Percentiles rank a stretch among this genome's conserved stretches.
Conservation (phyloP, 1,140 invertebrate species). For the Dinothrombium tinctorium region DNA sequence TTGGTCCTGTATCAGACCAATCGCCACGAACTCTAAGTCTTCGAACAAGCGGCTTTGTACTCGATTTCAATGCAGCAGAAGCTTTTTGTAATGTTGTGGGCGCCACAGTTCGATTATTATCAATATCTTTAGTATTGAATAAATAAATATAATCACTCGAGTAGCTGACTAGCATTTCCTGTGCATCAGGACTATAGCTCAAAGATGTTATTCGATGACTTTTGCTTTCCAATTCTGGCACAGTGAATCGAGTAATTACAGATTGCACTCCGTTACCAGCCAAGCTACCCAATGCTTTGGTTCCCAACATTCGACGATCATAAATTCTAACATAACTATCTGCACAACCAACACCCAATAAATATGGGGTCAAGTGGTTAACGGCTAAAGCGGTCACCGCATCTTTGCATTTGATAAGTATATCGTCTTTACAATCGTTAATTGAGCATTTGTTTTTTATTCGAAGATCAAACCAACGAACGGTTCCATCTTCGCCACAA, state of each 20-base stretch:
- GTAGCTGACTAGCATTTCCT: slow-evolving; percentile 56
- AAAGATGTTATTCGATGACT: slow-evolving; percentile 57
- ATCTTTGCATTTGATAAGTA: slow-evolving; percentile 42
- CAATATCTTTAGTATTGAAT: slow-evolving; percentile 33
- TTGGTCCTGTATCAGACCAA: slow-evolving; percentile 71
- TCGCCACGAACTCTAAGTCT: slow-evolving; percentile 54
- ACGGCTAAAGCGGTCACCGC: slow-evolving; percentile 53
- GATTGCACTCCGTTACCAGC: neutral
- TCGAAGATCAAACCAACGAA: no score
- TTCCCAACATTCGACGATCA: slow-evolving; percentile 34
- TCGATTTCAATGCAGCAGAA: neutral
- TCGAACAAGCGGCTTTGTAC: slow-evolving; percentile 27
- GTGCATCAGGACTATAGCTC: slow-evolving; percentile 44
- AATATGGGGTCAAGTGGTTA: slow-evolving; percentile 42
- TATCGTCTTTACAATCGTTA: slow-evolving; percentile 23
- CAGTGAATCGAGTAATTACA: slow-evolving; percentile 34
- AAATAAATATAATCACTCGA: slow-evolving; percentile 62
- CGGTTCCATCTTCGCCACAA: no score
- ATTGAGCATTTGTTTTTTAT: slow-evolving; percentile 32
- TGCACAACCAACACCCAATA: slow-evolving; percentile 51
- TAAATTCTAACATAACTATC: slow-evolving; percentile 41
- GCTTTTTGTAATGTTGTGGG: no score
- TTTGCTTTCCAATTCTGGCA: slow-evolving; percentile 39
- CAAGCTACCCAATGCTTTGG: slow-evolving; percentile 22
- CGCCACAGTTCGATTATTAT: neutral